These are phyloP conservation scores for Drosophila equinoxialis DNA, from an alignment of 1,140 invertebrate species.

Conservation along the genomic window DNA sequence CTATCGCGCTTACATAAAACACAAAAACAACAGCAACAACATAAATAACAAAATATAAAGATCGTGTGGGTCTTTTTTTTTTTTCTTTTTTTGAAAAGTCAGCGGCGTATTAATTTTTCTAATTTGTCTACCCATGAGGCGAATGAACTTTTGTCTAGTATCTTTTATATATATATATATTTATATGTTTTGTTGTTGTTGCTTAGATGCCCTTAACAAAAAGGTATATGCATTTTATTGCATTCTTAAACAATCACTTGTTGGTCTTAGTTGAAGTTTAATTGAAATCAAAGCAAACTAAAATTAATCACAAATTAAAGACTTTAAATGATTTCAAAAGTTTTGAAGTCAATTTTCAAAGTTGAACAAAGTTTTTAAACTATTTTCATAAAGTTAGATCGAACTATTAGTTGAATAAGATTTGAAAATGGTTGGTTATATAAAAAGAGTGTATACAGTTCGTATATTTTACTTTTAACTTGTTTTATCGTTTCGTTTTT, in stretches of 20 bases:
- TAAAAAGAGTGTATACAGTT: not conserved
- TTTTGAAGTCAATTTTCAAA: no score
- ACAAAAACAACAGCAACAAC: conserved; percentile 25
- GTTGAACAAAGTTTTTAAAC: no score
- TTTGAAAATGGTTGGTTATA: not conserved
- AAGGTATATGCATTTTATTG: not conserved
- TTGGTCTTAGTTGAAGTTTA: no score
- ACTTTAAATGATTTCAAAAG: no score
- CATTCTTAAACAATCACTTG: no score
- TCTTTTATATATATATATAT: conserved; percentile 38
- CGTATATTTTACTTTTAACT: conserved; percentile 17
- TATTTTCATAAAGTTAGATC: no score
- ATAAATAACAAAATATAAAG: conserved; percentile 38
- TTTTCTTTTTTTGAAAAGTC: conserved; percentile 40
- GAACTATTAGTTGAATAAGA: no score
- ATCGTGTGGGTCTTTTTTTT: conserved; percentile 61
- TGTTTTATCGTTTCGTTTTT: conserved; percentile 29
- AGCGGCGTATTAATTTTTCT: conserved; percentile 78
- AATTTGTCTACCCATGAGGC: conserved; percentile 74
- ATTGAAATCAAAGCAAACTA: no score
- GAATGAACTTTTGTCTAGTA: conserved; percentile 71
- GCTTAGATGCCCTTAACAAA: conserved; percentile 24
- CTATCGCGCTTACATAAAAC: conserved; percentile 63
- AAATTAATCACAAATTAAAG: no score
- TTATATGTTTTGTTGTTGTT: conserved; percentile 36